Evolutionary conservation across 2,888 invertebrate species (phyloP), one percentile per base, ranked within the genome.

Genomic region (Auanema freiburgensis): DNA sequence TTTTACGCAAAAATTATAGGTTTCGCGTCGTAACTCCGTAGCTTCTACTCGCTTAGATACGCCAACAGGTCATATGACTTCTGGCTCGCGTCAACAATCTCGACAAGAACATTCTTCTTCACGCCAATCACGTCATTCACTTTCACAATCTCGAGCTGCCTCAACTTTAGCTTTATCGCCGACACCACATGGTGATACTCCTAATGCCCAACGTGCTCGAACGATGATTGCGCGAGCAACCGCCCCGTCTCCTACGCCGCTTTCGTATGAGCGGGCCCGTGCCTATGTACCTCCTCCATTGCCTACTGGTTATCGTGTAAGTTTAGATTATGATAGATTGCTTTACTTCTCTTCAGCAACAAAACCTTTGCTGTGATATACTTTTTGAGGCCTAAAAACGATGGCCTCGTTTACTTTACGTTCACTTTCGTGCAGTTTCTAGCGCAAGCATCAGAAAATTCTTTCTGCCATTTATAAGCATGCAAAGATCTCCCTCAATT

Each of bases 251-350:
- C 82, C 82, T 1, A 72, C 79, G 21, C 82, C 82, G 3, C 69
- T 72, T n/a, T 71, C 78, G 5, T 82, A 82, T 52, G 76, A 77
- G 23, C 55, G 74, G 14, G 82, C 82, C 5, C 63, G 76, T 42
- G 66, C 74, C 8, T 82, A 81, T 67, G 75, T 79, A 58, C 82
- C 82, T 11, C 77, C 82, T 1, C 73, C 79, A 16, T 62, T 82
- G 23, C 82, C 82, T 12, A 74, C 79, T 1, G 82, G 82, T 33
- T 77, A 78, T 62, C 59, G 76, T 66, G 81, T 83, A 24, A 56
- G 68, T 57, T 44, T 23, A n/a, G 11, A 53, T n/a, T n/a, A n/a
- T n/a, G n/a, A n/a, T n/a, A n/a, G n/a, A n/a, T 33, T 33, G 4
- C 3, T 33, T 33, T 33, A 5, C 8, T 33, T 33, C 33, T 33